Evolutionary conservation across 2,113 vertebrate species (phyloP).

Genomic region (Tyto alba): DNA sequence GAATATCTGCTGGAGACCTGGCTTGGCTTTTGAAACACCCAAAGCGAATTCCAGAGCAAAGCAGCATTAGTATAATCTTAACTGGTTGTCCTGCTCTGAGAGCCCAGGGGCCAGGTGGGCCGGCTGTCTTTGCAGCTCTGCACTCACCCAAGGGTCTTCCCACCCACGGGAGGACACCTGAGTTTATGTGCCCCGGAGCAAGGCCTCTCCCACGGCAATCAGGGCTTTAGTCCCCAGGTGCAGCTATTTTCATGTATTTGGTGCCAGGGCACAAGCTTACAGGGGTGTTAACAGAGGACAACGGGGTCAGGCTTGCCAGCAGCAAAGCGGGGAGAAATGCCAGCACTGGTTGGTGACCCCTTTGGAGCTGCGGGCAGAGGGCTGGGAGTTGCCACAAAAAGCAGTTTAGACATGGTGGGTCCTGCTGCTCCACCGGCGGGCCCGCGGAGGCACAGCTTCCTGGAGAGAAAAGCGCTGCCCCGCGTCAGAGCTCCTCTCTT

Average conservation of each 20-base stretch:
- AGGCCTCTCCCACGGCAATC: not conserved
- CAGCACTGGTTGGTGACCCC: not conserved
- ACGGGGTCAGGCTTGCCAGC: not conserved
- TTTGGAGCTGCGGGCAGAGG: not conserved
- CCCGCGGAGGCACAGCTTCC: too few relatives aligned
- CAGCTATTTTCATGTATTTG: not conserved
- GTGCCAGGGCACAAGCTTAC: not conserved
- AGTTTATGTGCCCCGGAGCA: not conserved
- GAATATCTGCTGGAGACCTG: not conserved
- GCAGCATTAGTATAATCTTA: not conserved
- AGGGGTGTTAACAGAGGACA: not conserved
- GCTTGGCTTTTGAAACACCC: not conserved
- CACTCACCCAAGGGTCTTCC: not conserved
- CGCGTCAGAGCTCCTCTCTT: not conserved
- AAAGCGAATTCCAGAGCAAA: not conserved
- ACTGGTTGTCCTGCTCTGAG: not conserved
- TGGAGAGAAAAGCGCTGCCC: accelerated
- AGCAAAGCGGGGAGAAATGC: not conserved
- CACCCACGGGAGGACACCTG: not conserved
- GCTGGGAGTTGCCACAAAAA: not conserved
- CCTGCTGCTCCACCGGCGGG: not conserved
- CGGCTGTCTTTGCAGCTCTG: not conserved
- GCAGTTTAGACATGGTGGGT: not conserved
- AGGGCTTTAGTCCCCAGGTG: not conserved
- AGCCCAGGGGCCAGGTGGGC: not conserved